Conservation (phyloP, 2,888 invertebrate genomes). For the Clunio marinus region DNA sequence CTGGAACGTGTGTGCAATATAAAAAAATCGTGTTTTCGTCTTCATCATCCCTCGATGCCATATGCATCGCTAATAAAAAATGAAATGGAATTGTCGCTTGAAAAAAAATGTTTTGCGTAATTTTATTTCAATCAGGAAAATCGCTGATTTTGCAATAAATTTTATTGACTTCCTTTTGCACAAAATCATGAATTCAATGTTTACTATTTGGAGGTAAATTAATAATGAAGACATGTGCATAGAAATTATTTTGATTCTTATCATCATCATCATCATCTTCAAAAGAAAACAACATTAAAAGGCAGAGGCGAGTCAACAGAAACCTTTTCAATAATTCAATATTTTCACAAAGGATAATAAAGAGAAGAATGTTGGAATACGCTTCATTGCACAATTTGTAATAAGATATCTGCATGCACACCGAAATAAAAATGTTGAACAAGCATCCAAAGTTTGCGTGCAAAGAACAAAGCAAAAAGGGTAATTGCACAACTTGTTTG, state of each 20-base stretch:
- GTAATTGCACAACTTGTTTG: slow-evolving; percentile 13
- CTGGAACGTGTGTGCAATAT: not conserved
- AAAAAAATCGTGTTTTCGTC: not conserved
- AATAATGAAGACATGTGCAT: not conserved
- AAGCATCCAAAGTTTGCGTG: not conserved
- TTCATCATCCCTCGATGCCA: not conserved
- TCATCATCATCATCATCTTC: no score
- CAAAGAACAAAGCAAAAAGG: slow-evolving; percentile 11
- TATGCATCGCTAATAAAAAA: not conserved
- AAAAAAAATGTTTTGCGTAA: not conserved
- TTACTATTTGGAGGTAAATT: not conserved
- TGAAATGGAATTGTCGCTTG: not conserved
- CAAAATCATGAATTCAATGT: not conserved
- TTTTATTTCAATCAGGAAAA: not conserved
- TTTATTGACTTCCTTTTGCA: not conserved
- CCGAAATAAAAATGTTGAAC: not conserved
- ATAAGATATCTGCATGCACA: not conserved
- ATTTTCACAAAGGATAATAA: not conserved
- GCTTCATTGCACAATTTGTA: slow-evolving; percentile 1
- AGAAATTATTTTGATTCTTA: slow-evolving; percentile 2
- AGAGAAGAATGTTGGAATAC: not conserved
- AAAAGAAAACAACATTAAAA: not conserved
- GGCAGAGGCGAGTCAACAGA: not conserved
- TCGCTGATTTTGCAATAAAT: not conserved
- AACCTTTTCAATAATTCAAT: slow-evolving; percentile 7